Percentiles rank a stretch among this genome's conserved stretches.
These are phyloP conservation scores for Papilio glaucus DNA, from an alignment of 1,140 invertebrate genomes.

Conservation along the genomic window DNA sequence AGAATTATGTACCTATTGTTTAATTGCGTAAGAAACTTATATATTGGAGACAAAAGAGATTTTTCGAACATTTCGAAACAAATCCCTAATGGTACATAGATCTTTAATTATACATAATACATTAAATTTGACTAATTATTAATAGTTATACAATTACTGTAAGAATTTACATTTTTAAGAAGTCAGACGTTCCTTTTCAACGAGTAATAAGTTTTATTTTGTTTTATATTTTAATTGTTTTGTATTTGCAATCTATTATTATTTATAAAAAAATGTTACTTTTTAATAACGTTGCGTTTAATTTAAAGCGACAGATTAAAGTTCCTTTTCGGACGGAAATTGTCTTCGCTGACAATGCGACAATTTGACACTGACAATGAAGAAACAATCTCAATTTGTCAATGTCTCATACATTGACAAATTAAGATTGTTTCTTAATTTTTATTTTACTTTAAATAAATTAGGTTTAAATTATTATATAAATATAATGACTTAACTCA, in stretches of 20 bases:
- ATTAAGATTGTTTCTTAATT: neutral
- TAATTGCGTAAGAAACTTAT: neutral
- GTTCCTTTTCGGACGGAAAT: neutral
- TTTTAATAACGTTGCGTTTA: neutral
- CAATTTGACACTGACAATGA: conserved; percentile 9
- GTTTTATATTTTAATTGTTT: neutral
- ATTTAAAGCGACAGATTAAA: neutral
- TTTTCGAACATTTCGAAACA: neutral
- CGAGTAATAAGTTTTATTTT: neutral
- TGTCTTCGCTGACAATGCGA: neutral
- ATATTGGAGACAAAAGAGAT: neutral
- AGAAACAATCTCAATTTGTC: no score
- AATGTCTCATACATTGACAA: no score
- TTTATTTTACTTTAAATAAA: neutral
- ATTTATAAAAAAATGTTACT: no score
- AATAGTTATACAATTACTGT: neutral
- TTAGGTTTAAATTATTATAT: neutral
- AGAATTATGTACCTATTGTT: neutral
- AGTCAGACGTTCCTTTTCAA: neutral
- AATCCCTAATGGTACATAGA: neutral
- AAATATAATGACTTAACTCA: neutral
- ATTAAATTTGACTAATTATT: neutral
- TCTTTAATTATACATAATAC: neutral
- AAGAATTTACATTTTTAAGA: neutral
- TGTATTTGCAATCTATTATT: no score